These are phyloP conservation scores for Ylistrum balloti DNA, from an alignment of 1,140 invertebrate genomes.

Conservation along the genomic window DNA sequence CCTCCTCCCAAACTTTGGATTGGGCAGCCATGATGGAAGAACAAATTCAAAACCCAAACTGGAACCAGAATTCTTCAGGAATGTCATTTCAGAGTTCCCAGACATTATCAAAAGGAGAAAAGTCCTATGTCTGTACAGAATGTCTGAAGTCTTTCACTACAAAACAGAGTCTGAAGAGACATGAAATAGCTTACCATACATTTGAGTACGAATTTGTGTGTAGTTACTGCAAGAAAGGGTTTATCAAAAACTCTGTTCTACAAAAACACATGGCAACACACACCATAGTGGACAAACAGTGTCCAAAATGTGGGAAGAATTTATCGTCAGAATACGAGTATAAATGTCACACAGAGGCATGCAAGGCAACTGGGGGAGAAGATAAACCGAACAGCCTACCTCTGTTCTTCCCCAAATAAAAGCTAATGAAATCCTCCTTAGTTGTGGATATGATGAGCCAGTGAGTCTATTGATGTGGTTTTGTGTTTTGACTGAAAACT, in stretches of 20 bases:
- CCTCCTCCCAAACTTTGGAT: slow-evolving; percentile 13
- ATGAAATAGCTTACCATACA: slow-evolving; percentile 12
- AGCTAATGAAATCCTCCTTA: too few species aligned
- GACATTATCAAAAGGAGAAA: not conserved
- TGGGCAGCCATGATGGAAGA: slow-evolving; percentile 27
- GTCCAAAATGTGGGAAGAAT: not conserved
- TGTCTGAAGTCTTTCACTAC: not conserved
- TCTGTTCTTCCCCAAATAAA: not conserved
- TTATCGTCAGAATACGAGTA: not conserved
- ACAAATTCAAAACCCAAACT: not conserved
- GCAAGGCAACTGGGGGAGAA: not conserved
- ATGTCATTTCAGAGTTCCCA: not conserved
- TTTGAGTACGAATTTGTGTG: slow-evolving; percentile 32
- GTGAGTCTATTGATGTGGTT: too few species aligned
- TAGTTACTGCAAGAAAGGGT: not conserved
- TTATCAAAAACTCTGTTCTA: slow-evolving; percentile 20
- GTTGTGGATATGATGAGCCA: too few species aligned
- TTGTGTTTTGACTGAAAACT: too few species aligned
- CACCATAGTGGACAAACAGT: not conserved
- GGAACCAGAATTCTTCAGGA: not conserved
- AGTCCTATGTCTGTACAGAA: not conserved
- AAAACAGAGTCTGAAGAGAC: not conserved
- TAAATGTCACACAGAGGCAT: not conserved
- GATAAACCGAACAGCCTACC: not conserved
- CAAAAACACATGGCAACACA: not conserved